phyloP scores from a whole-genome alignment of 2,888 invertebrate species.

The Chalcosyrphus nemorum region DNA sequence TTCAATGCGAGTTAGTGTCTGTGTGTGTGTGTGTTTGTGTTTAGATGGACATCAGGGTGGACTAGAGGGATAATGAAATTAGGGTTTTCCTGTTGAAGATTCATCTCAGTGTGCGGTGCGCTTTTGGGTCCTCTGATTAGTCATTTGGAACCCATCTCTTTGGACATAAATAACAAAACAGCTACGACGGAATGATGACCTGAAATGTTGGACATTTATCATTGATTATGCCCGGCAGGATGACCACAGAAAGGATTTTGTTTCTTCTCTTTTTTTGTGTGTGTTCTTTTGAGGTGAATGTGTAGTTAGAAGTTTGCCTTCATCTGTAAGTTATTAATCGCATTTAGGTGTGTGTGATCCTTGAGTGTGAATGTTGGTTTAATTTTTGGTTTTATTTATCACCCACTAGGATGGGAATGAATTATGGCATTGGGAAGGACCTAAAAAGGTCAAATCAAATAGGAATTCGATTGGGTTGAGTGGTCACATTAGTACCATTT shows the following conservation, averaged over 20 bases:
- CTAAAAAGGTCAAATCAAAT: conserved; percentile 21
- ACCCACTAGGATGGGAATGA: conserved; percentile 10
- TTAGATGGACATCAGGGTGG: too few relatives aligned
- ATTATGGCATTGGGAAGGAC: background rate
- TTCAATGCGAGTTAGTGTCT: conserved; percentile 12
- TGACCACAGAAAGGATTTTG: conserved; percentile 50
- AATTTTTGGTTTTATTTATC: background rate
- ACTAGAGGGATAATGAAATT: conserved; percentile 58
- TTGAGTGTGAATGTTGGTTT: conserved; percentile 24
- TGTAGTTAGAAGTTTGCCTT: background rate
- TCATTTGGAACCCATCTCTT: conserved; percentile 43
- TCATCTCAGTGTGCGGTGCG: conserved; percentile 30
- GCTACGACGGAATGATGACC: conserved; percentile 36
- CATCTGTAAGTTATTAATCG: conserved; percentile 4
- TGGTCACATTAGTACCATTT: background rate
- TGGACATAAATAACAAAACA: conserved; percentile 47
- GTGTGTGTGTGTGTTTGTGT: background rate
- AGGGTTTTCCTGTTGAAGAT: conserved; percentile 58
- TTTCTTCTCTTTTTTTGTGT: conserved; percentile 4
- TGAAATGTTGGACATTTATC: conserved; percentile 56
- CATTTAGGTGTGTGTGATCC: conserved; percentile 20
- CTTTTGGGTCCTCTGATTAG: conserved; percentile 50
- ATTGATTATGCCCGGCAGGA: conserved; percentile 53
- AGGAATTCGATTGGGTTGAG: conserved; percentile 20
- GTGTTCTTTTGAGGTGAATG: conserved; percentile 33